Evolutionary conservation across 30 jellyfish, hydroid and myxozoan species (phyloP).

Genomic region (Hydra vulgaris): DNA sequence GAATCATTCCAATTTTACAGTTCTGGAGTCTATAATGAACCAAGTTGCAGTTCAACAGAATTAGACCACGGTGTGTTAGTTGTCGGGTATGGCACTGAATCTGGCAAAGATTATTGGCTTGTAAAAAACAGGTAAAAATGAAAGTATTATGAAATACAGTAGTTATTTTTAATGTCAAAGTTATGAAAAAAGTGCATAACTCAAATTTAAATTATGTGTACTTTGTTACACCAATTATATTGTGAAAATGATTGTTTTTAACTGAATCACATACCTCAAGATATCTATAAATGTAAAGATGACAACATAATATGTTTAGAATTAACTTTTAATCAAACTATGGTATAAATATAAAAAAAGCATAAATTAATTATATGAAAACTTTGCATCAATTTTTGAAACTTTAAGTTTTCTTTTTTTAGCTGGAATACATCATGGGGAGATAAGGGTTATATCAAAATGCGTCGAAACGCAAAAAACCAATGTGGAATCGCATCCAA

Average conservation of each 20-base stretch:
- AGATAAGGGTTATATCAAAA: conserved; percentile 80
- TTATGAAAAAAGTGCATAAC: too few species aligned
- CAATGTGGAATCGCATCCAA: conserved; percentile 94
- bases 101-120: conserved; percentile 91
- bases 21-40: conserved; percentile 63
- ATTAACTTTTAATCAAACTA: not conserved
- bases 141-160: too few species aligned
- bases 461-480: conserved; percentile 88
- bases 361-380: not conserved
- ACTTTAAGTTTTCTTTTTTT: conserved; percentile 8
- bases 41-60: conserved; percentile 71
- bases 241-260: too few species aligned
- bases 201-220: too few species aligned
- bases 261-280: not conserved
- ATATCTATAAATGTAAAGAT: not conserved
- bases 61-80: conserved; percentile 92
- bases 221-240: too few species aligned
- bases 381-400: not conserved
- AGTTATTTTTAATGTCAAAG: too few species aligned
- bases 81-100: conserved; percentile 78
- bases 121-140: conserved; percentile 75
- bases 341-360: not conserved
- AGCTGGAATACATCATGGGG: conserved; percentile 99
- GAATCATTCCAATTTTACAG: conserved; percentile 87
- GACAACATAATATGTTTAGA: not conserved